phyloP scores from a whole-genome alignment of 2,888 invertebrate genomes.

The Apamea anceps region DNA sequence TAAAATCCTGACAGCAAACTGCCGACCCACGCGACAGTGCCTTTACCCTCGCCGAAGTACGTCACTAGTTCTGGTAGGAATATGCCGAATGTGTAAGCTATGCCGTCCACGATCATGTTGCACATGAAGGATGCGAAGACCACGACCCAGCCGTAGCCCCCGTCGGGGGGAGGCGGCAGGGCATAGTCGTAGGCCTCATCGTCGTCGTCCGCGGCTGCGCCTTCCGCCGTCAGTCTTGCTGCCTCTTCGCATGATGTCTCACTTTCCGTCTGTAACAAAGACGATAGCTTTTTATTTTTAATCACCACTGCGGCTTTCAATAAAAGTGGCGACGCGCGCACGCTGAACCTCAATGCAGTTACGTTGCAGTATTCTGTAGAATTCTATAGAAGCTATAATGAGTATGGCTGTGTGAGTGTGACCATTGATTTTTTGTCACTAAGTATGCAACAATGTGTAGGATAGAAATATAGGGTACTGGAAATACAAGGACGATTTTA shows the following conservation, averaged over 20 bases:
- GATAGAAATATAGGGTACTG: constrained; percentile 7
- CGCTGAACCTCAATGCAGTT: constrained; percentile 64
- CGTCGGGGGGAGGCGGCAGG: constrained; percentile 96
- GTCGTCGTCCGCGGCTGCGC: constrained; percentile 90
- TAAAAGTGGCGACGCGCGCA: constrained; percentile 67
- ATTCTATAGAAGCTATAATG: constrained; percentile 21
- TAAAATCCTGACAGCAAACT: constrained; percentile 98
- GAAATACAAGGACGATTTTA: constrained; percentile 19
- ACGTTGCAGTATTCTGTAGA: constrained; percentile 62
- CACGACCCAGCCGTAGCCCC: constrained; percentile 98
- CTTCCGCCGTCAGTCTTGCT: constrained; percentile 93
- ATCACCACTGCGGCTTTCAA: constrained; percentile 54
- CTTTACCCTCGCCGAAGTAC: constrained; percentile 96
- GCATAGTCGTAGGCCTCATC: constrained; percentile 92
- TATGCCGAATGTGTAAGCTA: constrained; percentile 99
- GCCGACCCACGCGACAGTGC: constrained; percentile 98
- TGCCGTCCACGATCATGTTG: constrained; percentile 99
- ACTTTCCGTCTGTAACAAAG: constrained; percentile 94
- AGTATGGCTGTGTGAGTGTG: constrained; percentile 30
- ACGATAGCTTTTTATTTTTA: constrained; percentile 31
- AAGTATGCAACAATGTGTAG: constrained; percentile 7
- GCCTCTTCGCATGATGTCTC: constrained; percentile 96
- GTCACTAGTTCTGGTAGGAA: constrained; percentile 95
- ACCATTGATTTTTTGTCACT: constrained; percentile 36
- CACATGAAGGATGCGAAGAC: constrained; percentile 99